Base-by-base conservation (phyloP, 2,888 invertebrate species). In the Acanthosoma haemorrhoidale region DNA sequence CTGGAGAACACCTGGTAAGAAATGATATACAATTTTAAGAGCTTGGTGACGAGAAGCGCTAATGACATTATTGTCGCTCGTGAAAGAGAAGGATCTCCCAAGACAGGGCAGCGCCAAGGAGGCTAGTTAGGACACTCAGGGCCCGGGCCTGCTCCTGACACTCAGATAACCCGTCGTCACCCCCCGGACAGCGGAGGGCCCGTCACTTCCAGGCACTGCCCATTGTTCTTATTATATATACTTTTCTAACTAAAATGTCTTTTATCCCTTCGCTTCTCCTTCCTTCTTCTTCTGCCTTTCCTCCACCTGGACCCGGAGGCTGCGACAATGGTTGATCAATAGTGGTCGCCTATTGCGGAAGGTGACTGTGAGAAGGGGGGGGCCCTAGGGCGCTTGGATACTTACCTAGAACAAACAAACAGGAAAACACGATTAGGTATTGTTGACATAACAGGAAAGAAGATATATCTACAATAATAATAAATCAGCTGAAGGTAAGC, bases 191-290 rank as follows among this genome's bases (percentile, higher is more conserved):
- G 51, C 51, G 51, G n/a, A 51, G 51, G 51, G 29, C 51, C 51
- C 51, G 51, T 51, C 51, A 51, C 51, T 51, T 51, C 21, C 51
- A 51, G 51, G 25, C 51, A 21, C 29, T 25, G 51, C 21, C 51
- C 51, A 51, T 51, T 51, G 51, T 51, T 51, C 51, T 51, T 51
- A 51, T 51, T 51, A 51, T 51, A 51, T 51, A 51, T 51, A 51
- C 51, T 51, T 51, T 51, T 51, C 51, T 51, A 51, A 51, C 51
- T 51, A 51, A 51, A 51, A 51, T 51, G 29, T 51, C 51, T 25
- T 51, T 51, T 51, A 51, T 51, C 25, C 51, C 29, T 29, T n/a
- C 18, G 25, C 51, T 51, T 51, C 51, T n/a, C n/a, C n/a, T n/a
- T n/a, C n/a, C n/a, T n/a, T n/a, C n/a, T n/a, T n/a, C n/a, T n/a